Evolutionary conservation across 2,888 invertebrate species (phyloP).

Genomic region (Diogma glabrata): DNA sequence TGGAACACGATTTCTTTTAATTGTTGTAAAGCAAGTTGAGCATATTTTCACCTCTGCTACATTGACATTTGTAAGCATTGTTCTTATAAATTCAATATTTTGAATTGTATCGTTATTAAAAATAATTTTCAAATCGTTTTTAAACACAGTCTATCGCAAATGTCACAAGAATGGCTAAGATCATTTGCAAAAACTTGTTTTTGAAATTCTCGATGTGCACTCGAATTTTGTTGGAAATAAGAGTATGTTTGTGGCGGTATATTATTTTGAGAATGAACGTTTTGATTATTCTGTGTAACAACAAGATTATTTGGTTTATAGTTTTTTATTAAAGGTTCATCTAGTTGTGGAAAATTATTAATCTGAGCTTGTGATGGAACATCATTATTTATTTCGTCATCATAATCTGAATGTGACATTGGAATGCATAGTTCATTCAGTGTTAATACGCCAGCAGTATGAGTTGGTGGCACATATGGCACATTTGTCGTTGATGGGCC

Average conservation of each 20-base stretch:
- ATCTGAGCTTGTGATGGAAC: constrained; percentile 13
- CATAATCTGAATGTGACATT: constrained; percentile 14
- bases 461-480: constrained; percentile 15
- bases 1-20: constrained; percentile 17
- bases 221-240: constrained; percentile 16
- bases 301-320: constrained; percentile 14
- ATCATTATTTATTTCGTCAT: constrained; percentile 12
- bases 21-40: constrained; percentile 7
- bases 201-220: too few relatives aligned
- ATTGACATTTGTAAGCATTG: constrained; percentile 15
- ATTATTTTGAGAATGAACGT: constrained; percentile 15
- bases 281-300: constrained; percentile 14
- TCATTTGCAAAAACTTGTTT: too few relatives aligned
- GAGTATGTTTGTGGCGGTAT: constrained; percentile 11
- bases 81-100: too few relatives aligned
- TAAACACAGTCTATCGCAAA: too few relatives aligned
- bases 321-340: constrained; percentile 14
- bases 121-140: too few relatives aligned
- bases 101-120: too few relatives aligned
- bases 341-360: constrained; percentile 13
- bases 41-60: constrained; percentile 18
- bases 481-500: constrained; percentile 15
- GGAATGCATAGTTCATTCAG: constrained; percentile 13
- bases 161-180: too few relatives aligned
- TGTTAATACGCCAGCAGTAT: constrained; percentile 14